Evolutionary conservation across 2,888 invertebrate species (phyloP), one percentile per base, ranked within the genome.

Genomic region (Synergus itoensis): DNA sequence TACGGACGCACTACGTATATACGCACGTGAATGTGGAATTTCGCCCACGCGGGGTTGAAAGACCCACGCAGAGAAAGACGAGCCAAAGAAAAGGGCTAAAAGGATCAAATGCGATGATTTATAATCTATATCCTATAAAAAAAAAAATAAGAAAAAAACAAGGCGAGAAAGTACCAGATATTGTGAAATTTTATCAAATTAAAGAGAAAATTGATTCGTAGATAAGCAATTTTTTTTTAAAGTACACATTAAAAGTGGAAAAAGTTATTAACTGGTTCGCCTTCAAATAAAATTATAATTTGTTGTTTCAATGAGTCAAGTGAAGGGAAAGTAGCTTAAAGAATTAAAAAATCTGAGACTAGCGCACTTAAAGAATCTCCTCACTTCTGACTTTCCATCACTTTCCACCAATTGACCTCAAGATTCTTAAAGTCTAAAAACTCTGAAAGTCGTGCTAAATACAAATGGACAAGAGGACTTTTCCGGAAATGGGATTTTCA

Each of bases 341-440:
- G 60, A 60, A 60, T 21, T 60, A 11, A 21, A 21, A 60, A 60
- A 21, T 60, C 60, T 4, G 21, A 60, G 60, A 53, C n/a, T n/a
- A 60, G 21, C 11, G 21, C n/a, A 60, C 60, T 60, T 21, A 1
- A 60, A 60, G 40, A 40, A n/a, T 8, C n/a, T 40, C n/a, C 8
- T n/a, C n/a, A 9, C 16, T n/a, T 41, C 41, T 40, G 41, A 40
- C 40, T 53, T 45, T 16, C 73, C 21, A 73, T 73, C 73, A 36
- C 73, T 73, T 73, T 73, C 48, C 36, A 73, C 53, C 28, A 53
- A 73, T 73, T 53, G 73, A 73, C 73, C 73, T 73, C 48, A 53
- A 53, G 28, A 53, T 73, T 53, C 40, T 73, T 18, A 65, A 63
- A 14, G 14, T 5, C 7, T 63, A 63, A 63, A 36, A 65, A 14